These are phyloP conservation scores for Automeris io DNA, from an alignment of 2,888 invertebrate species.

Conservation along the genomic window DNA sequence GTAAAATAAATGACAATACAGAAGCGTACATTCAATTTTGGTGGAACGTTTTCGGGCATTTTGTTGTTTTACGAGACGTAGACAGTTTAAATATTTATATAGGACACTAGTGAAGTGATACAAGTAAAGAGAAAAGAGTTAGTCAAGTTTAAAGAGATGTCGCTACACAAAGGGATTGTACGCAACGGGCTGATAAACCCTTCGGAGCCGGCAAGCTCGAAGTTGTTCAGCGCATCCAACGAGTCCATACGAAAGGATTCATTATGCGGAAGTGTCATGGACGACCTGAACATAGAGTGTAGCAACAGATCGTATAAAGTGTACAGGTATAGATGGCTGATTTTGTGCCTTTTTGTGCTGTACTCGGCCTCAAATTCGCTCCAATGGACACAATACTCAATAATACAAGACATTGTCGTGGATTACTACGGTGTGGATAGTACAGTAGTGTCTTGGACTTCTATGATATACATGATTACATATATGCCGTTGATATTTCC, in stretches of 20 bases:
- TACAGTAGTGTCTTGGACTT: constrained; percentile 93
- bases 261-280: constrained; percentile 45
- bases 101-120: no score
- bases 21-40: no score
- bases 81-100: no score
- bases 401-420: constrained; percentile 88
- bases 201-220: constrained; percentile 23
- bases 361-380: constrained; percentile 94
- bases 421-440: constrained; percentile 84
- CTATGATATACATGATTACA: constrained; percentile 97
- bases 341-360: constrained; percentile 88
- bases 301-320: constrained; percentile 65
- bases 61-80: no score
- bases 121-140: no score
- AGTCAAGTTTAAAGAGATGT: no score
- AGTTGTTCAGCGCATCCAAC: constrained; percentile 21
- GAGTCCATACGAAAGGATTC: constrained; percentile 25
- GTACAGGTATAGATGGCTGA: constrained; percentile 85
- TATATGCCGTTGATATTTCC: constrained; percentile 99
- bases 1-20: no score
- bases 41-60: no score
- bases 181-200: constrained; percentile 19
- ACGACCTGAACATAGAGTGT: constrained; percentile 26
- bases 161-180: constrained; percentile 12
- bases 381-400: constrained; percentile 98